Conservation (phyloP, 2,113 vertebrate species). For the Smithornis capensis region DNA sequence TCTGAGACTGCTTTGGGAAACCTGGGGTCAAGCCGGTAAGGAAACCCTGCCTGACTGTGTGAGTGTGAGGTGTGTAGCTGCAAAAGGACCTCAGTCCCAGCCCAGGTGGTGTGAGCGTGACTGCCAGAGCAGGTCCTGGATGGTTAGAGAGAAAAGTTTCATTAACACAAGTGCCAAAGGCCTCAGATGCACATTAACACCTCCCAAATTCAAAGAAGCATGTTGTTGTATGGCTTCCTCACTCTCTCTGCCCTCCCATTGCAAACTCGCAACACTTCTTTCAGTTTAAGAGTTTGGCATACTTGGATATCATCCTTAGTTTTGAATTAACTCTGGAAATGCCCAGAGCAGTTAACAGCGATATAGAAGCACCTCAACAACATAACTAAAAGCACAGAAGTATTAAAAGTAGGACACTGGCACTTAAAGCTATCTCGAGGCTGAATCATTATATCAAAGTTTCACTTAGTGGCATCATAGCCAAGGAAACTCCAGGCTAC, state of each 20-base stretch:
- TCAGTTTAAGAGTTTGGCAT: background rate
- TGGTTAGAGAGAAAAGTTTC: background rate
- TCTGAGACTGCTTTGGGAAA: background rate
- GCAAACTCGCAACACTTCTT: background rate
- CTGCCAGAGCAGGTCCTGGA: background rate
- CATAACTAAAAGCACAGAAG: background rate
- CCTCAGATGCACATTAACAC: background rate
- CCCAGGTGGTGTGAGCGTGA: rapidly evolving
- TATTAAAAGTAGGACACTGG: background rate
- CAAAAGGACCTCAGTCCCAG: background rate
- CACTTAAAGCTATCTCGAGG: background rate
- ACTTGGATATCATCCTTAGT: background rate
- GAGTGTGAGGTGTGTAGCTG: background rate
- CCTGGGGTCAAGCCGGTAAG: background rate
- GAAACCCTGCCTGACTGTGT: background rate
- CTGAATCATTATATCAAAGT: background rate
- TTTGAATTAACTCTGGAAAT: background rate
- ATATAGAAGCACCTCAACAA: background rate
- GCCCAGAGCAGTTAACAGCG: background rate
- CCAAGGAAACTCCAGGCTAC: background rate
- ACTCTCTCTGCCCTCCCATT: background rate
- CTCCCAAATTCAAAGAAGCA: background rate
- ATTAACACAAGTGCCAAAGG: background rate
- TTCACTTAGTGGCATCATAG: background rate
- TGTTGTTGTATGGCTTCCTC: background rate